Percentiles rank a stretch among this genome's conserved stretches.
Conservation (phyloP, 2,888 invertebrate genomes). For the Drosophila kanekoi region DNA sequence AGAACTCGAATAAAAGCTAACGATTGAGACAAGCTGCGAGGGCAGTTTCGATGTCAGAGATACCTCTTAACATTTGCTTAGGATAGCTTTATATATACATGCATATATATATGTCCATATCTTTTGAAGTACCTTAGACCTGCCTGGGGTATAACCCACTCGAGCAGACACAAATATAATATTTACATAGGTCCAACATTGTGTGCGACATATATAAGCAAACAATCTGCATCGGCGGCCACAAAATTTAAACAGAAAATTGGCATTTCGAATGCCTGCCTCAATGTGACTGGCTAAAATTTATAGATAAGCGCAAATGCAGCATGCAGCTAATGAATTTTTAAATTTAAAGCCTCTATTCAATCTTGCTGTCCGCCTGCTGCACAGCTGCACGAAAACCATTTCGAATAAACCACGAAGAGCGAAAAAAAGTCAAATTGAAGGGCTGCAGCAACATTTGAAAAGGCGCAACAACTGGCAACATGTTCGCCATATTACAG, state of each 20-base stretch:
- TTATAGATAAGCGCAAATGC: constrained; percentile 20
- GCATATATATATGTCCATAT: too few relatives aligned
- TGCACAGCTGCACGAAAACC: constrained; percentile 20
- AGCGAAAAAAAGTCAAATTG: neutral
- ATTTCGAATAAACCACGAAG: constrained; percentile 22
- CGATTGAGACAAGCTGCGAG: too few relatives aligned
- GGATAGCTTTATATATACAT: too few relatives aligned
- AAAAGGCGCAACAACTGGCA: constrained; percentile 18
- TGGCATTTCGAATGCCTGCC: constrained; percentile 16
- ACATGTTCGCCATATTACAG: constrained; percentile 18
- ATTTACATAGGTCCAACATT: neutral
- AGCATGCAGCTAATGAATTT: constrained; percentile 42
- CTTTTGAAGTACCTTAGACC: too few relatives aligned
- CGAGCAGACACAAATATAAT: neutral
- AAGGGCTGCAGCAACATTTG: constrained; percentile 4
- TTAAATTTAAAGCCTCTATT: constrained; percentile 27
- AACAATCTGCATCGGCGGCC: neutral
- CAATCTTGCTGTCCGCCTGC: constrained; percentile 25
- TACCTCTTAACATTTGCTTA: too few relatives aligned
- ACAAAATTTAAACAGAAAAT: constrained; percentile 17
- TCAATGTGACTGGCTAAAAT: constrained; percentile 26
- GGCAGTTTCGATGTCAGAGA: too few relatives aligned
- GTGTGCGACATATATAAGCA: neutral
- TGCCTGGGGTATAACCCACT: neutral
- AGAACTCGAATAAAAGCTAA: too few relatives aligned